Evolutionary conservation across 2,888 invertebrate species (phyloP).

Genomic region (Galeruca laticollis): DNA sequence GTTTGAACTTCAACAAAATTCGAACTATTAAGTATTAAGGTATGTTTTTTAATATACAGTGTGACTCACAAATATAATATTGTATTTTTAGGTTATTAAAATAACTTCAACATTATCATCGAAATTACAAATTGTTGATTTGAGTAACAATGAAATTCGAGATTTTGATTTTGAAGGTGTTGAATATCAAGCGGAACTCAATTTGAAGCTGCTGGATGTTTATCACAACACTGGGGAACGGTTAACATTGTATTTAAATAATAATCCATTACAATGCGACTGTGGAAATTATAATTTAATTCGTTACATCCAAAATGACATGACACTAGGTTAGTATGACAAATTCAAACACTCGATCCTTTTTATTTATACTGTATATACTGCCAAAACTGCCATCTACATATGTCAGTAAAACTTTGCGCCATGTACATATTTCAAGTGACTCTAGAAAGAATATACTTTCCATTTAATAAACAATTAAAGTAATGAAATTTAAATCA

Average conservation of each 20-base stretch:
- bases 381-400: too few relatives aligned
- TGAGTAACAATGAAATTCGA: constrained; percentile 65
- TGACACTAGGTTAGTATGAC: constrained; percentile 56
- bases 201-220: constrained; percentile 21
- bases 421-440: too few relatives aligned
- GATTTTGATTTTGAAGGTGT: constrained; percentile 21
- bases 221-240: constrained; percentile 34
- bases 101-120: not conserved
- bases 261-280: constrained; percentile 75
- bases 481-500: too few relatives aligned
- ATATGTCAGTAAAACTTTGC: too few relatives aligned
- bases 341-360: too few relatives aligned
- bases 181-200: constrained; percentile 14
- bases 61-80: not conserved
- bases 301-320: constrained; percentile 67
- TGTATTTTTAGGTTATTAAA: constrained; percentile 8
- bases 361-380: too few relatives aligned
- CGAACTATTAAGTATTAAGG: not conserved
- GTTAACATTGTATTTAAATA: constrained; percentile 66
- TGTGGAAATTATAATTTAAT: constrained; percentile 71
- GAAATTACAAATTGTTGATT: constrained; percentile 72
- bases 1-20: constrained; percentile 41
- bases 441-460: too few relatives aligned
- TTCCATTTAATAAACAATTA: too few relatives aligned
- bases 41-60: not conserved